These are phyloP conservation scores for Sebastes jordani DNA, from an alignment of 2,797 vertebrate species.

Conservation along the genomic window DNA sequence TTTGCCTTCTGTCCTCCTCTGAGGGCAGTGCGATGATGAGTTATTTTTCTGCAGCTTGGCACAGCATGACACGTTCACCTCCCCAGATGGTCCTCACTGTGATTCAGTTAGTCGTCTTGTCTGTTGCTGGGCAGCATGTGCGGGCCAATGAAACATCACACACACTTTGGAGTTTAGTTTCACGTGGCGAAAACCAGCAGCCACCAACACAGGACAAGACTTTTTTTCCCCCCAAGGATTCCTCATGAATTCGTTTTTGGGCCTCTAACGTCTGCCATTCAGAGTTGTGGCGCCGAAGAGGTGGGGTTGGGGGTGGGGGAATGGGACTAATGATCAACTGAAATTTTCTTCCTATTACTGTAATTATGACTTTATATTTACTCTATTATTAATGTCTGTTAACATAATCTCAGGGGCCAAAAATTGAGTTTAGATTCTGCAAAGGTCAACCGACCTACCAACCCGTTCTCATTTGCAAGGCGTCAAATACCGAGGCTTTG, in stretches of 20 bases:
- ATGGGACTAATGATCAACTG: slow-evolving; percentile 16
- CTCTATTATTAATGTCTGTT: background rate
- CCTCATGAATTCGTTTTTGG: slow-evolving; percentile 45
- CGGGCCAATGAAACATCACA: slow-evolving; percentile 62
- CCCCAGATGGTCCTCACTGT: slow-evolving; percentile 76
- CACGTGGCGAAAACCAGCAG: slow-evolving; percentile 45
- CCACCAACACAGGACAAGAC: slow-evolving; percentile 40
- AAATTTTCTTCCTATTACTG: background rate
- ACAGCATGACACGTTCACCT: slow-evolving; percentile 70
- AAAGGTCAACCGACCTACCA: background rate
- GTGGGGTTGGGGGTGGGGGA: background rate
- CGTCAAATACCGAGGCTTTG: too few relatives aligned
- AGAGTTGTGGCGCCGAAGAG: slow-evolving; percentile 21
- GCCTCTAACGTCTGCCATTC: slow-evolving; percentile 30
- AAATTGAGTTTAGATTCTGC: background rate
- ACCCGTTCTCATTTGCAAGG: background rate
- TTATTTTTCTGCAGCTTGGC: slow-evolving; percentile 72
- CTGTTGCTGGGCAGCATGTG: slow-evolving; percentile 77
- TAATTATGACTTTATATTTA: background rate
- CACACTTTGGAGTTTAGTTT: slow-evolving; percentile 46
- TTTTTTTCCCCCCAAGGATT: background rate
- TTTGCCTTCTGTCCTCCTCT: slow-evolving; percentile 51
- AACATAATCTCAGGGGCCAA: background rate
- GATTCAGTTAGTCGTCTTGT: slow-evolving; percentile 75
- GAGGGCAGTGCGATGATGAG: slow-evolving; percentile 65